phyloP scores from a whole-genome alignment of 1,140 invertebrate species.

The Bursaphelenchus mucronatus region DNA sequence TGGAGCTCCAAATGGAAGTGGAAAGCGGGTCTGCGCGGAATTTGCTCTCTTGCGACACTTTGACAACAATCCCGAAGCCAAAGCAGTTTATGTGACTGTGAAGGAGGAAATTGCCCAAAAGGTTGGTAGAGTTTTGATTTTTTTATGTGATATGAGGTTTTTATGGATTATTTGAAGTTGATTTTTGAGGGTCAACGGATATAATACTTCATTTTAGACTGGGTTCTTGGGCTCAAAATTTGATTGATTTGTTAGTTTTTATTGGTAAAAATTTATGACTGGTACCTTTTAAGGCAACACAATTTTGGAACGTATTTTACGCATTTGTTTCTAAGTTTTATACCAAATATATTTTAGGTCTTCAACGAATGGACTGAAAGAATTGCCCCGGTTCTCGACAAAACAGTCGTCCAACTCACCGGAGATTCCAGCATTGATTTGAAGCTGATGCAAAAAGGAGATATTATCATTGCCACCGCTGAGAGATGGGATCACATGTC shows the following conservation, averaged over 20 bases:
- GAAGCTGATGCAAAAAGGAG: slow-evolving; percentile 75
- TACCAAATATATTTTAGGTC: slow-evolving; percentile 62
- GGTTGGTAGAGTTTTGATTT: slow-evolving; percentile 43
- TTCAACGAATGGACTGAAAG: slow-evolving; percentile 85
- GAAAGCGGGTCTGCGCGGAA: slow-evolving; percentile 93
- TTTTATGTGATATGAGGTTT: no score
- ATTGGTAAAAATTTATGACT: no score
- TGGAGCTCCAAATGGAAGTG: slow-evolving; percentile 91
- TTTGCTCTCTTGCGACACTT: slow-evolving; percentile 88
- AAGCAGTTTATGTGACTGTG: slow-evolving; percentile 87
- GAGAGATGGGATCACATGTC: slow-evolving; percentile 99
- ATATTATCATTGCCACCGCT: slow-evolving; percentile 90
- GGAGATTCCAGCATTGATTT: slow-evolving; percentile 96
- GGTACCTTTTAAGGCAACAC: no score
- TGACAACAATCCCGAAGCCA: slow-evolving; percentile 66
- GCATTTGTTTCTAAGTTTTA: no score
- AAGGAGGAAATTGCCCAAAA: slow-evolving; percentile 85
- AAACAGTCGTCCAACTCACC: slow-evolving; percentile 84
- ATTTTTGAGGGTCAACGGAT: no score
- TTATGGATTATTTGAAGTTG: no score
- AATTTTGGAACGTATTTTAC: no score
- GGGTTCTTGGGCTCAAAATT: no score
- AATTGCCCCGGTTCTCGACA: slow-evolving; percentile 74
- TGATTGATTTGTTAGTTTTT: no score
- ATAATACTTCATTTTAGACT: no score